phyloP scores from a whole-genome alignment of 2,113 vertebrate genomes.

The rabbit (Oryctolagus cuniculus) region mOryCun1.1 NC_091434.1:10825501-10826000 shows the following conservation, averaged over 20 bases:
- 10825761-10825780: not conserved
- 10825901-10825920: not conserved
- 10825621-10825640: not conserved
- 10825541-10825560: not conserved
- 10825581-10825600: not conserved
- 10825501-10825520: not conserved
- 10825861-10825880: not conserved
- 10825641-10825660: not conserved
- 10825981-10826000: not conserved
- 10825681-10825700: not conserved
- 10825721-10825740: not conserved
- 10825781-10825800: not conserved
- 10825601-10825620: not conserved
- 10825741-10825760: not conserved
- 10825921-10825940: not conserved
- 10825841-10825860: not conserved
- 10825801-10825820: not conserved
- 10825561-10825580: constrained; percentile 17
- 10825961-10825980: not conserved
- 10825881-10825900: not conserved
- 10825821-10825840: not conserved
- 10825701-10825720: not conserved
- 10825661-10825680: not conserved
- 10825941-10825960: not conserved
- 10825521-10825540: not conserved